Conservation (phyloP, 2,113 vertebrate species). For the Ictalurus furcatus region DNA sequence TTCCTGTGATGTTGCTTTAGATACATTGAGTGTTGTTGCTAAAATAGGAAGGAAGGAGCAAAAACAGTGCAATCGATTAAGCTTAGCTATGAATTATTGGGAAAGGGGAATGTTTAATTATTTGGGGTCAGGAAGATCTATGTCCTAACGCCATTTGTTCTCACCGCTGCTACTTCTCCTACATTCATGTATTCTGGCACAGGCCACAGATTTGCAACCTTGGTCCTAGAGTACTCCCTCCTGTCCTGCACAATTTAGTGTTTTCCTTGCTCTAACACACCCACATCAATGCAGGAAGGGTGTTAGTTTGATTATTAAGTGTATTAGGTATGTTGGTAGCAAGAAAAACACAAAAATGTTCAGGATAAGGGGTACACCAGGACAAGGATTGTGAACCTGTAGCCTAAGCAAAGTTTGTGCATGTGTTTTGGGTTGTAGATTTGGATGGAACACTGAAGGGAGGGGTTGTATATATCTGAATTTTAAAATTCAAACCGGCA, state of each 20-base stretch:
- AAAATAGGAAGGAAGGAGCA: not conserved
- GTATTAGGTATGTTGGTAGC: not conserved
- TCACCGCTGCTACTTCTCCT: not conserved
- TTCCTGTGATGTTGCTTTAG: not conserved
- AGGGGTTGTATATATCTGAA: slow-evolving; percentile 5
- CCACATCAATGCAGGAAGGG: not conserved
- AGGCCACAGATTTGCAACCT: not conserved
- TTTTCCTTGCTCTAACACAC: not conserved
- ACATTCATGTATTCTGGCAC: not conserved
- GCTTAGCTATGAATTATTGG: not conserved
- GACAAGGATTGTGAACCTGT: not conserved
- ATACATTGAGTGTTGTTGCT: not conserved
- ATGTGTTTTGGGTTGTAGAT: not conserved
- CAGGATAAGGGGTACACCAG: not conserved
- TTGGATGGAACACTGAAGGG: not conserved
- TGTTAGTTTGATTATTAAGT: not conserved
- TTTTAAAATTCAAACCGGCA: not conserved
- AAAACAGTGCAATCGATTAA: not conserved
- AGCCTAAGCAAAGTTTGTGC: not conserved
- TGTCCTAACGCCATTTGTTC: not conserved
- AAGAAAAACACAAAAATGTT: not conserved
- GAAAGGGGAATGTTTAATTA: not conserved
- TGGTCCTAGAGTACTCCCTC: not conserved
- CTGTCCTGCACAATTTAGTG: not conserved
- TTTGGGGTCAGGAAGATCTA: not conserved